These are phyloP conservation scores for Drosophila sordidula DNA, from an alignment of 2,888 invertebrate genomes.

Conservation along the genomic window DNA sequence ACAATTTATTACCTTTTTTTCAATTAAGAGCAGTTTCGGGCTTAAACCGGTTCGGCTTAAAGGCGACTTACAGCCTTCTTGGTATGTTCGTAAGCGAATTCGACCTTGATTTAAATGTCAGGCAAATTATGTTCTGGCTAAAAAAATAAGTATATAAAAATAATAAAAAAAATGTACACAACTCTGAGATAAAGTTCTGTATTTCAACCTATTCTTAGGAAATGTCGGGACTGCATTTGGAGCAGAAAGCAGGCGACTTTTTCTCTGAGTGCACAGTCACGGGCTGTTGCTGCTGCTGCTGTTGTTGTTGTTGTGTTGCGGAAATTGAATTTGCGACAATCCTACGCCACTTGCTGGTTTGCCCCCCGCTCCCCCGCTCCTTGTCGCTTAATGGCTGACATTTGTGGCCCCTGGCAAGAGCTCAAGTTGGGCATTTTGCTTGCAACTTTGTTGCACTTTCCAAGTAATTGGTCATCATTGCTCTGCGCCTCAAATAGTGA, in stretches of 20 bases:
- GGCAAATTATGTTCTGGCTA: no score
- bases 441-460: slow-evolving; percentile 77
- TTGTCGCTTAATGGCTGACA: slow-evolving; percentile 54
- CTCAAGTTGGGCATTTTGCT: slow-evolving; percentile 40
- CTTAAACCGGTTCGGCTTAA: no score
- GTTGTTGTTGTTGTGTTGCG: slow-evolving; percentile 39
- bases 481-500: slow-evolving; percentile 46
- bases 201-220: no score
- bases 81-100: no score
- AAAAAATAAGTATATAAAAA: no score
- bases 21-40: no score
- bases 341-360: background rate
- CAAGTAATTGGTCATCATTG: slow-evolving; percentile 77
- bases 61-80: no score
- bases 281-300: slow-evolving; percentile 31
- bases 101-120: no score
- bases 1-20: no score
- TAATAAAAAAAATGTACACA: background rate
- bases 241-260: background rate
- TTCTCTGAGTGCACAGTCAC: slow-evolving; percentile 19
- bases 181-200: background rate
- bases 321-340: slow-evolving; percentile 72
- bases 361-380: no score
- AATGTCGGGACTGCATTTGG: no score
- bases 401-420: slow-evolving; percentile 36